Conservation (phyloP, 2,888 invertebrate genomes). For the Hemaris fuciformis region DNA sequence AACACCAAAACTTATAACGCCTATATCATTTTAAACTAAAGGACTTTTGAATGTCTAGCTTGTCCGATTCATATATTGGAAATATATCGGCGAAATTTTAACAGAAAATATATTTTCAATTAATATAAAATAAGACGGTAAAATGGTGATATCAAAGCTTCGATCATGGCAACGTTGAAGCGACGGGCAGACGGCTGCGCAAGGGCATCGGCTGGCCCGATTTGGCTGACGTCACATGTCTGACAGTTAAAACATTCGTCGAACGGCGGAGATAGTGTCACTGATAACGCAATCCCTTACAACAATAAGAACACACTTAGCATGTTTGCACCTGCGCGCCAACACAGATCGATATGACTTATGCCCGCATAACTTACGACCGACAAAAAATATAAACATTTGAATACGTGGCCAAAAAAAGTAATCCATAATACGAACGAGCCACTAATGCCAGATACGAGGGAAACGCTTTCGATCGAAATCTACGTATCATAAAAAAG, state of each 20-base stretch:
- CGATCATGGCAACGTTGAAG: slow-evolving; percentile 50
- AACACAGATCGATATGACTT: slow-evolving; percentile 59
- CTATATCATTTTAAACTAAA: too few species aligned
- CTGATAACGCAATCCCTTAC: slow-evolving; percentile 79
- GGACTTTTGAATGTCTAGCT: too few species aligned
- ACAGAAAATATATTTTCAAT: not conserved
- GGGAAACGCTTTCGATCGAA: slow-evolving; percentile 30
- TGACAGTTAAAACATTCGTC: slow-evolving; percentile 81
- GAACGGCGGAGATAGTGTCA: slow-evolving; percentile 79
- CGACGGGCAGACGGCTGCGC: slow-evolving; percentile 40
- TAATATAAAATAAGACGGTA: slow-evolving; percentile 12
- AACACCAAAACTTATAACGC: too few species aligned
- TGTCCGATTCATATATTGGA: too few species aligned
- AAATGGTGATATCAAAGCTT: slow-evolving; percentile 53
- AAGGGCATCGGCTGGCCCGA: slow-evolving; percentile 53
- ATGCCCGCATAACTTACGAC: slow-evolving; percentile 57
- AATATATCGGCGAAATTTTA: not conserved
- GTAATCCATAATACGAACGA: slow-evolving; percentile 25
- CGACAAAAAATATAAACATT: slow-evolving; percentile 34
- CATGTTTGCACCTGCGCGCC: slow-evolving; percentile 79
- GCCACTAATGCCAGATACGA: slow-evolving; percentile 11
- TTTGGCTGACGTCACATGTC: slow-evolving; percentile 79
- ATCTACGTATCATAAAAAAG: slow-evolving; percentile 50
- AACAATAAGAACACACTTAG: slow-evolving; percentile 81
- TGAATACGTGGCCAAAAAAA: slow-evolving; percentile 37